phyloP scores from a whole-genome alignment of 35 echinoderm and acorn worm genomes.

The Diadema setosum region DNA sequence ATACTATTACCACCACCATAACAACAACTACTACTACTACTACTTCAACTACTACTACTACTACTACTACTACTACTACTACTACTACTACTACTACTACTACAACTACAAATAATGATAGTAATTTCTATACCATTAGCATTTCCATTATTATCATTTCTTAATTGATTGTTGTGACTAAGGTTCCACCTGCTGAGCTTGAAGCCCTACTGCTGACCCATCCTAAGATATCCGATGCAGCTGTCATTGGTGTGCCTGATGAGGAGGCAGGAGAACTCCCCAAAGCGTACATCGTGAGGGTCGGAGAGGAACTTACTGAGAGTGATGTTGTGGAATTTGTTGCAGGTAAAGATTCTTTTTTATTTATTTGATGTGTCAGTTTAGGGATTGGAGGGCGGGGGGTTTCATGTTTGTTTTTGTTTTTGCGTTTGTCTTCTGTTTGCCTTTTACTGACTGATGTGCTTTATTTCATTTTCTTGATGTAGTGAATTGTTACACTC shows the following conservation, averaged over 20 bases:
- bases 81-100: neutral
- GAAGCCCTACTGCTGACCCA: conserved; percentile 46
- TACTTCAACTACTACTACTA: neutral
- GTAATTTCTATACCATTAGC: neutral
- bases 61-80: neutral
- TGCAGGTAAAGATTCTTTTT: conserved; percentile 3
- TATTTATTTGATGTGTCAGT: neutral
- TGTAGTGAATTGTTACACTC: too few species aligned
- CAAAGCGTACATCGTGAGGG: conserved; percentile 47
- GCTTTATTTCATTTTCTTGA: too few species aligned
- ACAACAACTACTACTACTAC: neutral
- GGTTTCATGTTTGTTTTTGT: neutral
- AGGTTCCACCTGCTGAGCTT: conserved; percentile 66
- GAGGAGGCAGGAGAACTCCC: conserved; percentile 65
- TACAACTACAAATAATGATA: neutral
- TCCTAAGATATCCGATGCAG: conserved; percentile 43
- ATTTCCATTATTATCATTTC: too few species aligned
- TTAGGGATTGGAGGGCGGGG: neutral
- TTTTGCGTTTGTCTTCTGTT: neutral
- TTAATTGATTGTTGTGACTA: too few species aligned
- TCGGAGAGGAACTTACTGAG: conserved; percentile 13
- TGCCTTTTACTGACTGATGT: too few species aligned
- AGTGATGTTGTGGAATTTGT: conserved; percentile 39
- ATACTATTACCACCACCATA: neutral
- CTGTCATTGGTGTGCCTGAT: conserved; percentile 41